These are phyloP conservation scores for Chrysogorgia sp. DNA, from an alignment of 92 coral and sea anemone genomes.

Conservation along the genomic window DNA sequence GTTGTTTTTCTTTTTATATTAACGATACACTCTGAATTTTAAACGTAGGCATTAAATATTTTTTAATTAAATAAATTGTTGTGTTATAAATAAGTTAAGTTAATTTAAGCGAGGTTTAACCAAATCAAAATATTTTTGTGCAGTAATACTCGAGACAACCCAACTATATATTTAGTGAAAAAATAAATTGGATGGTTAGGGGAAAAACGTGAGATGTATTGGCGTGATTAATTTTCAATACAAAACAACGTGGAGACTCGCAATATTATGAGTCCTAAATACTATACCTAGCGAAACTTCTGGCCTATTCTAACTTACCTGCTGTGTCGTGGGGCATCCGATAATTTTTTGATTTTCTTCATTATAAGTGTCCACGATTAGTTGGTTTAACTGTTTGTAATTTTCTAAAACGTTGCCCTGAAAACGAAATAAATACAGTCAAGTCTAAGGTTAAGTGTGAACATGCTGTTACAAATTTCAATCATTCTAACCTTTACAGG, in stretches of 20 bases:
- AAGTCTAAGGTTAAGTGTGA: too few species aligned
- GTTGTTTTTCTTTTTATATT: too few species aligned
- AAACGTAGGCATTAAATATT: too few species aligned
- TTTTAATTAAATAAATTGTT: too few species aligned
- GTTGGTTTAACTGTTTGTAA: constrained; percentile 90
- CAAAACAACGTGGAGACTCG: too few species aligned
- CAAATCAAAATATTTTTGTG: too few species aligned
- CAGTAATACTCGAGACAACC: too few species aligned
- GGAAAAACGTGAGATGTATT: not conserved
- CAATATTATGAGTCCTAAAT: too few species aligned
- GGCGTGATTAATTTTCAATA: not conserved
- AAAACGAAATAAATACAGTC: not conserved
- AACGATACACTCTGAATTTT: too few species aligned
- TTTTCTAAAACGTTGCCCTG: constrained; percentile 95
- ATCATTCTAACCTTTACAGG: constrained; percentile 86
- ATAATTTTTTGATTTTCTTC: constrained; percentile 92
- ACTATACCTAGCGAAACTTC: too few species aligned
- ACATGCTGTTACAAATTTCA: not conserved
- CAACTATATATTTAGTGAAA: not conserved
- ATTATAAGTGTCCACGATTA: constrained; percentile 74
- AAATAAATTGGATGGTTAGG: not conserved
- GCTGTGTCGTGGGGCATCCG: constrained; percentile 97
- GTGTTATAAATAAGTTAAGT: too few species aligned
- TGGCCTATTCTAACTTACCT: too few species aligned
- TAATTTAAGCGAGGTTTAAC: not conserved